Percentiles rank a stretch among this genome's conserved stretches.
Evolutionary conservation across 2,888 invertebrate genomes (phyloP).

Genomic region (Eilema griseolum): DNA sequence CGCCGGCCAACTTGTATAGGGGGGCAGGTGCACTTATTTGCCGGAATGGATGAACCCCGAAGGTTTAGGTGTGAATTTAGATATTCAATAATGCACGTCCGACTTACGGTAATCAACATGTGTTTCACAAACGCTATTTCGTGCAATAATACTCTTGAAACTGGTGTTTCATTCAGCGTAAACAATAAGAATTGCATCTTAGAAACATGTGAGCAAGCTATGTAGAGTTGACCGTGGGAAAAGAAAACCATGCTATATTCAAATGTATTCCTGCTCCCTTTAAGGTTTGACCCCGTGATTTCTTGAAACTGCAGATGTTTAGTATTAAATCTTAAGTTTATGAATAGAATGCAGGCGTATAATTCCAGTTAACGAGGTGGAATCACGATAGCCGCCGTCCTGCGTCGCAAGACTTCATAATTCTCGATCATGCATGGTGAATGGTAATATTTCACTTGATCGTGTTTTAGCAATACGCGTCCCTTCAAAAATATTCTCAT

Average conservation of each 20-base stretch:
- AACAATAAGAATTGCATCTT: neutral
- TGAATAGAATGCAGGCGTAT: neutral
- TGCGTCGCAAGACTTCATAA: no score
- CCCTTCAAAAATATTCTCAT: no score
- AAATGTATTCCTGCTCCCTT: neutral
- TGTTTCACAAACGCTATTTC: neutral
- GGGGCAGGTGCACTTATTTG: no score
- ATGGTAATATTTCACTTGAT: no score
- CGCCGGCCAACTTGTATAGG: no score
- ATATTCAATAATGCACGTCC: no score
- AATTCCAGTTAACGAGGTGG: no score
- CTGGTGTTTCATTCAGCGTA: neutral
- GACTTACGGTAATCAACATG: neutral
- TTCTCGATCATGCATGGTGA: no score
- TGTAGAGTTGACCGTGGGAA: conserved; percentile 12
- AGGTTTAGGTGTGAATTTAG: neutral
- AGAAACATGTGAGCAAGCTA: conserved; percentile 14
- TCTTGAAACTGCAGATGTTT: neutral
- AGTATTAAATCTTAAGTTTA: neutral
- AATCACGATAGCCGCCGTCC: no score
- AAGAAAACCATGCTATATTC: conserved; percentile 14
- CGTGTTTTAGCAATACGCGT: no score
- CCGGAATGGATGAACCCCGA: no score
- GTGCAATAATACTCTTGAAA: neutral
- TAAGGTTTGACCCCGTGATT: neutral